phyloP scores from a whole-genome alignment of 2,888 invertebrate genomes.

The Chalcosyrphus nemorum region DNA sequence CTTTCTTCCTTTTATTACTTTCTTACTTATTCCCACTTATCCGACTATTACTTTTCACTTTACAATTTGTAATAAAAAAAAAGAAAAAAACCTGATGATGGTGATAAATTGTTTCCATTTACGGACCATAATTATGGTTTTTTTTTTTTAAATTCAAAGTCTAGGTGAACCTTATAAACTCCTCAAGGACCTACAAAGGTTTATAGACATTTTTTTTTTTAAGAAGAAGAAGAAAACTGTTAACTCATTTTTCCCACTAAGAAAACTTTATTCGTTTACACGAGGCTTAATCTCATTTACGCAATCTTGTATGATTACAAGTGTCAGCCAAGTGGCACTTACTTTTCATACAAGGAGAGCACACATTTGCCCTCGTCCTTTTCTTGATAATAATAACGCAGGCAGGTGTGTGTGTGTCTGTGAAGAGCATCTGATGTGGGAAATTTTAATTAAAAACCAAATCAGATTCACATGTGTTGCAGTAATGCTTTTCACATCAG shows the following conservation, averaged over 20 bases:
- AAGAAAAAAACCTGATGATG: not conserved
- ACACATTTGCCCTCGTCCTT: constrained; percentile 48
- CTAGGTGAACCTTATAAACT: not conserved
- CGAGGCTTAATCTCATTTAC: constrained; percentile 25
- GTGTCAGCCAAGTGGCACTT: constrained; percentile 53
- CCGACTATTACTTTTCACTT: constrained; percentile 32
- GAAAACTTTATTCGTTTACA: not conserved
- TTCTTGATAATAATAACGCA: constrained; percentile 14
- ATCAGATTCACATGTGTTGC: constrained; percentile 39
- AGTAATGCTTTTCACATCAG: constrained; percentile 25
- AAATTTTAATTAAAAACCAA: constrained; percentile 54
- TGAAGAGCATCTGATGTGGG: constrained; percentile 18
- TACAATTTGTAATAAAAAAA: constrained; percentile 20
- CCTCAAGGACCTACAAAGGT: constrained; percentile 2
- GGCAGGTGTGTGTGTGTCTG: not conserved
- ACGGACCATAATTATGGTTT: not conserved
- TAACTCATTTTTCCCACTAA: constrained; percentile 15
- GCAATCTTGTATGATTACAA: constrained; percentile 44
- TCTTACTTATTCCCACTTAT: constrained; percentile 29
- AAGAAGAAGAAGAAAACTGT: constrained; percentile 1
- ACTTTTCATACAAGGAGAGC: constrained; percentile 23
- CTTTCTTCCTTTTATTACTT: constrained; percentile 17
- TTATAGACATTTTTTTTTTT: not conserved
- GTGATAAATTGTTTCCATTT: constrained; percentile 41
- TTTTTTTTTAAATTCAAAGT: constrained; percentile 12